Evolutionary conservation across 53 echinoderm and acorn worm species (phyloP).

Genomic region (Antedon mediterranea): DNA sequence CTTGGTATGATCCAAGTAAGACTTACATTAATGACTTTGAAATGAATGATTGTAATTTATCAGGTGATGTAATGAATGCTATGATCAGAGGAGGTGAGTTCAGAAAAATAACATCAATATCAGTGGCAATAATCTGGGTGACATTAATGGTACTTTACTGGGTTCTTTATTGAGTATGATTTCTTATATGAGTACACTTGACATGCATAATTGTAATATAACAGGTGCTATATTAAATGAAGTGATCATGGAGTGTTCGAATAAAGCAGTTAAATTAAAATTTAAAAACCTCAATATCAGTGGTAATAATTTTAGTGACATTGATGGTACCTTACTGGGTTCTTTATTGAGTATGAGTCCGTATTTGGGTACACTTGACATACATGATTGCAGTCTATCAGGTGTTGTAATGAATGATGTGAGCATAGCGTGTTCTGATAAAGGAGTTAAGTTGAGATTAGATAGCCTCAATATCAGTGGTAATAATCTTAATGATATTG

Average conservation of each 20-base stretch:
- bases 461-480: neutral
- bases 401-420: neutral
- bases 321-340: neutral
- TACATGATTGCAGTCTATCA: neutral
- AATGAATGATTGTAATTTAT: no score
- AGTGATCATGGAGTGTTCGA: neutral
- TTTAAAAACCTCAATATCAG: neutral
- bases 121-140: no score
- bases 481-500: neutral
- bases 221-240: no score
- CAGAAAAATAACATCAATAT: no score
- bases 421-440: neutral
- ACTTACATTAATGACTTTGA: no score
- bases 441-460: neutral
- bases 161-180: no score
- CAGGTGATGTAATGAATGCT: no score
- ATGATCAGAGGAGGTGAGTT: no score
- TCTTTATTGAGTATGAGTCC: neutral
- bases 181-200: no score
- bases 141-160: no score
- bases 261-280: neutral
- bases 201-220: no score
- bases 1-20: no score
- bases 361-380: neutral
- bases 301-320: neutral